phyloP scores from a whole-genome alignment of 2,113 vertebrate species.

The Axis porcinus region DNA sequence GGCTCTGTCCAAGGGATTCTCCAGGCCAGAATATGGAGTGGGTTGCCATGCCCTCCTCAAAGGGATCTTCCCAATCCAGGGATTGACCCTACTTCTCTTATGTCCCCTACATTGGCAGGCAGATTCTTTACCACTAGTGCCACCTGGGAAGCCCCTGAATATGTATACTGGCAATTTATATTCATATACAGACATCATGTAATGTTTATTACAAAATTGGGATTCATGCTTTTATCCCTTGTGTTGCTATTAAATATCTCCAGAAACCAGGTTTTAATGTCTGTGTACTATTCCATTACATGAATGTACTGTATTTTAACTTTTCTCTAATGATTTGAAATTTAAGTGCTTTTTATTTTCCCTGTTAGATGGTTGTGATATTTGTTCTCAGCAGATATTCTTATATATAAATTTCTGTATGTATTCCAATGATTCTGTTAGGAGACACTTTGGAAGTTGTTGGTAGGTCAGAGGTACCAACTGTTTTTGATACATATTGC shows the following conservation, averaged over 20 bases:
- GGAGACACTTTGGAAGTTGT: background rate
- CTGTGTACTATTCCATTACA: background rate
- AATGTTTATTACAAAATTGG: background rate
- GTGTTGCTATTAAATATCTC: background rate
- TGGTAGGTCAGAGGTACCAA: background rate
- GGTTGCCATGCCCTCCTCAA: background rate
- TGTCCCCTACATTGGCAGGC: background rate
- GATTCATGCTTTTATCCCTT: background rate
- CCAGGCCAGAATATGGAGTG: background rate
- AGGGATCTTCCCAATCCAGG: background rate
- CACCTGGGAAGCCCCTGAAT: background rate
- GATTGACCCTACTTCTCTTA: background rate
- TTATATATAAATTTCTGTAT: background rate
- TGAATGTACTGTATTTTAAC: background rate
- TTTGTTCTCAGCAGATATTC: background rate
- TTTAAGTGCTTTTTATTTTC: constrained; percentile 13
- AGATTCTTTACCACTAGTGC: background rate
- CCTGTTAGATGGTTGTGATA: background rate
- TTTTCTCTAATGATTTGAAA: constrained; percentile 1
- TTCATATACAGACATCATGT: background rate
- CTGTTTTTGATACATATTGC: background rate
- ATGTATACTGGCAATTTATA: background rate
- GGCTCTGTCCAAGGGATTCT: background rate
- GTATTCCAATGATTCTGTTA: background rate
- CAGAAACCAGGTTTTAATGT: background rate